phyloP scores from a whole-genome alignment of 2,888 invertebrate species.

The Ormyrus rosae region DNA sequence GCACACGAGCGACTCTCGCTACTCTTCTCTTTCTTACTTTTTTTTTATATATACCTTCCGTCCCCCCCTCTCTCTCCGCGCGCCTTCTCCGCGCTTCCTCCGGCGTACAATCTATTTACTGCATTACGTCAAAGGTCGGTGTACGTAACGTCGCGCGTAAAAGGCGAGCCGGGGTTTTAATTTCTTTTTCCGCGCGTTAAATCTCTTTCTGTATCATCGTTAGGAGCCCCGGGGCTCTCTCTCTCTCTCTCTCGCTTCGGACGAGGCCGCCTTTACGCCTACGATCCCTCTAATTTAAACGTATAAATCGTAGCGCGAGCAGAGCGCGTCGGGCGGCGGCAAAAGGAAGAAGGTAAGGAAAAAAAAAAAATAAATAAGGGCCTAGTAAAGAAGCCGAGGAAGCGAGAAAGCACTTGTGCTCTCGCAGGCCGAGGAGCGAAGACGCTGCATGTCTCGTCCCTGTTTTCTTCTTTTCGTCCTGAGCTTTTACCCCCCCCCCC shows the following conservation, averaged over 20 bases:
- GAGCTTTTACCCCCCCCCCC: neutral
- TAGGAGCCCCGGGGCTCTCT: conserved; percentile 13
- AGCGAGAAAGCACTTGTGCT: conserved; percentile 19
- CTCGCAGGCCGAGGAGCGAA: conserved; percentile 12
- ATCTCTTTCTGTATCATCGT: conserved; percentile 23
- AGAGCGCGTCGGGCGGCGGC: neutral
- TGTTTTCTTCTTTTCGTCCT: neutral
- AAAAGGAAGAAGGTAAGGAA: neutral
- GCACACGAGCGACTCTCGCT: no score
- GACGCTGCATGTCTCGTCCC: neutral
- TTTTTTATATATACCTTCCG: neutral
- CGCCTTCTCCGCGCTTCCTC: neutral
- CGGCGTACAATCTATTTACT: conserved; percentile 19
- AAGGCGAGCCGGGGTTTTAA: conserved; percentile 27
- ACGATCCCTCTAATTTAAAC: conserved; percentile 43
- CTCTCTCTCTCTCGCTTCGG: neutral
- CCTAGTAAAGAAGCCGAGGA: neutral
- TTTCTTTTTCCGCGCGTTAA: conserved; percentile 44
- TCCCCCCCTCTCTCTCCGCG: no score
- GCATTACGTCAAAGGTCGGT: conserved; percentile 3
- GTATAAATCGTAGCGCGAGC: conserved; percentile 30
- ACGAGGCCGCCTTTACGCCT: neutral
- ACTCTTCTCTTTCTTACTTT: no score
- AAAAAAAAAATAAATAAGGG: neutral
- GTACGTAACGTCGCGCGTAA: conserved; percentile 17